Conservation (phyloP, 2,113 vertebrate genomes). For the Carassius carassius region DNA sequence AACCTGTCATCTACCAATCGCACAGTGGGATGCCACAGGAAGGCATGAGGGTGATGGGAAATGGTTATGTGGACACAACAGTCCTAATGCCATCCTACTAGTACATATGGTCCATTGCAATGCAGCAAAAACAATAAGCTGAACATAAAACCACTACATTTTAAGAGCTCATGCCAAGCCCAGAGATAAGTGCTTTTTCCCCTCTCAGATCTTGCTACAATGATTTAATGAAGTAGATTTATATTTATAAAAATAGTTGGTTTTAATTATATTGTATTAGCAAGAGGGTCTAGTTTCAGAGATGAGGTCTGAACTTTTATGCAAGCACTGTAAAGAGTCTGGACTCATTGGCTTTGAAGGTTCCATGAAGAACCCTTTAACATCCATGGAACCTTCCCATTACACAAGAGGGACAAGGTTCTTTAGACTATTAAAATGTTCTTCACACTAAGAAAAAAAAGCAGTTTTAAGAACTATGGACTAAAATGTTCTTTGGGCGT, state of each 20-base stretch:
- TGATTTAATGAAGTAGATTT: neutral
- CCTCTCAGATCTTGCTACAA: neutral
- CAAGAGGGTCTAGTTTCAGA: neutral
- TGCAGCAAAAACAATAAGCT: neutral
- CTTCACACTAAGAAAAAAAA: neutral
- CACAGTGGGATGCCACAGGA: conserved; percentile 46
- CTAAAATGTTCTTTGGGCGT: neutral
- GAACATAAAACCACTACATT: neutral
- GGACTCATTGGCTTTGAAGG: no score
- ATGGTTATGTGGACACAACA: conserved; percentile 87
- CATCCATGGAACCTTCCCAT: neutral
- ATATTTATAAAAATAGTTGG: conserved; percentile 1
- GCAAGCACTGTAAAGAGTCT: no score
- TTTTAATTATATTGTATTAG: neutral
- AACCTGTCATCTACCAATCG: conserved; percentile 56
- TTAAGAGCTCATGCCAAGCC: neutral
- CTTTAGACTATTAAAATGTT: neutral
- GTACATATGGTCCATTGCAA: neutral
- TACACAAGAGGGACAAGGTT: neutral
- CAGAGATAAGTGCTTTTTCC: neutral
- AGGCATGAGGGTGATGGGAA: conserved; percentile 59
- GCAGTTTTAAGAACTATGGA: neutral
- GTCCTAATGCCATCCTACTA: conserved; percentile 65
- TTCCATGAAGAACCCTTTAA: no score
- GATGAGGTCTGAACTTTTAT: neutral